Evolutionary conservation across 1,140 invertebrate species (phyloP), one percentile per base, ranked within the genome.

Genomic region (Aphelinus atriplicis): DNA sequence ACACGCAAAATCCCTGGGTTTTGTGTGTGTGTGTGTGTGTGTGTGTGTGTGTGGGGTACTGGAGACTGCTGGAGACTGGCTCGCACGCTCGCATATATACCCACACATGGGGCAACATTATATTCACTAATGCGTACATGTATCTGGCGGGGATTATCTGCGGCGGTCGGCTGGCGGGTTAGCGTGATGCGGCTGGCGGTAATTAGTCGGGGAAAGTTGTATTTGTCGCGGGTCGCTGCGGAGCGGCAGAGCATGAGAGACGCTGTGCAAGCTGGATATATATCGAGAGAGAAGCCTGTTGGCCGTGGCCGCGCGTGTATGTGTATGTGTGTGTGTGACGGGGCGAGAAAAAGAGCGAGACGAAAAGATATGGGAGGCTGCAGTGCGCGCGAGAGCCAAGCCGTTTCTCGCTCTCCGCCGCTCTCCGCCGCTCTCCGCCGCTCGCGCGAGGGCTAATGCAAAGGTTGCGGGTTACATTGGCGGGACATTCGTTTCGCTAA

Each of bases 401-500:
- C 62, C 56, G 65, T 73, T 78, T 78, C 77, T 80, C 77, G 77
- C 73, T 26, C 26, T 26, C 26, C 26, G 26, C 26, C 26, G 26
- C 26, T 26, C 26, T 26, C 26, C 26, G 26, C 26, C 26, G 26
- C 26, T 26, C 26, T 26, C 26, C 26, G 26, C 26, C 26, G 26
- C 26, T 26, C 26, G 26, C 26, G 26, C 68, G 56, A 50, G 63
- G 57, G 62, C 56, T 65, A 77, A 77, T 77, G 76, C 65, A 73
- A 69, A 72, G 57, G 72, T 76, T 56, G 71, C 66, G 66, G n/a
- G 56, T 68, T 58, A 78, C 78, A 66, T 66, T 4, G 64, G 67
- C 80, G 76, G 81, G 82, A 80, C 80, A 80, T 81, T 78, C 80
- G 80, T 82, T 82, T 67, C 78, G 75, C 78, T 85, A 84, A 85